Percentiles rank a stretch among this genome's conserved stretches.
Conservation (phyloP, 1,140 invertebrate species). For the Aphidius gifuensis region DNA sequence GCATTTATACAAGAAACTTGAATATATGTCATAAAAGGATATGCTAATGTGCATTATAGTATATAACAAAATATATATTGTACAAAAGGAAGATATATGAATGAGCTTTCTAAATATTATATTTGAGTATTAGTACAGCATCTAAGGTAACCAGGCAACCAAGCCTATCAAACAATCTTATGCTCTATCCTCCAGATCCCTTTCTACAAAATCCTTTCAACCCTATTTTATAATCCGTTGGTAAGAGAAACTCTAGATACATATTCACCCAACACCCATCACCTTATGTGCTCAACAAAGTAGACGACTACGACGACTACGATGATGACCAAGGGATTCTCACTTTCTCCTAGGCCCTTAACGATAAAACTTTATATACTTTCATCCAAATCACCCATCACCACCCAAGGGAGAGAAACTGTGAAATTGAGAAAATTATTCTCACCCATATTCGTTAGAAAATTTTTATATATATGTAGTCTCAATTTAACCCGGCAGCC, state of each 20-base stretch:
- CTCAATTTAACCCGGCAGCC: slow-evolving; percentile 4
- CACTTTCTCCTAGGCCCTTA: slow-evolving; percentile 46
- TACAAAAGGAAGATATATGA: too few relatives aligned
- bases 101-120: too few relatives aligned
- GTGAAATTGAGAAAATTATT: slow-evolving; percentile 57
- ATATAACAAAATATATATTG: too few relatives aligned
- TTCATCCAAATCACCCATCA: too few relatives aligned
- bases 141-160: slow-evolving; percentile 48
- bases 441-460: slow-evolving; percentile 29
- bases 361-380: slow-evolving; percentile 41
- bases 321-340: slow-evolving; percentile 47
- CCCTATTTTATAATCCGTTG: slow-evolving; percentile 13
- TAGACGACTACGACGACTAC: slow-evolving; percentile 26
- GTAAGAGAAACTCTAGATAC: too few relatives aligned
- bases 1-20: too few relatives aligned
- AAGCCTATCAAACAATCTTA: slow-evolving; percentile 57
- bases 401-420: slow-evolving; percentile 43
- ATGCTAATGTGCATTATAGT: too few relatives aligned
- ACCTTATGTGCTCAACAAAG: slow-evolving; percentile 19
- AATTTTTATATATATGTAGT: not conserved
- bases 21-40: too few relatives aligned
- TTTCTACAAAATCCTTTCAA: slow-evolving; percentile 32
- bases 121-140: too few relatives aligned
- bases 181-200: slow-evolving; percentile 36
- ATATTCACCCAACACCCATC: not conserved